Percentiles rank a stretch among this genome's conserved stretches.
Evolutionary conservation across 2,113 vertebrate genomes (phyloP).

Genomic region (Poecilia latipinna): DNA sequence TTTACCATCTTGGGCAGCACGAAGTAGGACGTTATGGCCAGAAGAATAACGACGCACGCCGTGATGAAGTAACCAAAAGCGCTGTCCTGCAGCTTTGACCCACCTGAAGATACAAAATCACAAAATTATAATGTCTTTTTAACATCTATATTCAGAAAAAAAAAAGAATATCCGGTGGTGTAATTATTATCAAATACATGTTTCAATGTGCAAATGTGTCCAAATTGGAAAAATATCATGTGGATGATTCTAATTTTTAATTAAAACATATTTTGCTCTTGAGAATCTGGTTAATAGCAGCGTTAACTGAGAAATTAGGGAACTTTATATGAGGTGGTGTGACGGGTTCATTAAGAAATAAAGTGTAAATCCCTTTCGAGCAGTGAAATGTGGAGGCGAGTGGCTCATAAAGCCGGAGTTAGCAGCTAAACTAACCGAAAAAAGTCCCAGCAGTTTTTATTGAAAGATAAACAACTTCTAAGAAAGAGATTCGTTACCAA

Average conservation of each 20-base stretch:
- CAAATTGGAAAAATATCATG: no score
- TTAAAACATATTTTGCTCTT: no score
- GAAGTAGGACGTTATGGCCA: slow-evolving; percentile 88
- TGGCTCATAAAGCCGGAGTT: no score
- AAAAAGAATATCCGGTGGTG: no score
- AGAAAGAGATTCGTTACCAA: background rate
- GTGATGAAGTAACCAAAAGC: slow-evolving; percentile 95
- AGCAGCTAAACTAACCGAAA: background rate
- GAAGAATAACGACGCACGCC: slow-evolving; percentile 86
- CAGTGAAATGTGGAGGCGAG: background rate
- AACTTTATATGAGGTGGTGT: no score
- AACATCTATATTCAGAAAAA: no score
- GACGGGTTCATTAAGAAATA: no score
- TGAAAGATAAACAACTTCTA: background rate
- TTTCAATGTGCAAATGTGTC: no score
- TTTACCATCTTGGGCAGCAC: slow-evolving; percentile 88
- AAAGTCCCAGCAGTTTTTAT: background rate
- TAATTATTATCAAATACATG: no score
- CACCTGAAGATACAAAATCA: slow-evolving; percentile 75
- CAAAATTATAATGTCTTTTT: no score
- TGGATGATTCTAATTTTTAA: no score
- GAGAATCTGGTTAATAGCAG: no score
- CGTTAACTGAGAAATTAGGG: background rate
- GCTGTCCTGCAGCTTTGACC: slow-evolving; percentile 84
- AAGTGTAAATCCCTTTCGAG: background rate